Evolutionary conservation across 1,140 invertebrate genomes (phyloP).

Genomic region (Polypedilum pembai): DNA sequence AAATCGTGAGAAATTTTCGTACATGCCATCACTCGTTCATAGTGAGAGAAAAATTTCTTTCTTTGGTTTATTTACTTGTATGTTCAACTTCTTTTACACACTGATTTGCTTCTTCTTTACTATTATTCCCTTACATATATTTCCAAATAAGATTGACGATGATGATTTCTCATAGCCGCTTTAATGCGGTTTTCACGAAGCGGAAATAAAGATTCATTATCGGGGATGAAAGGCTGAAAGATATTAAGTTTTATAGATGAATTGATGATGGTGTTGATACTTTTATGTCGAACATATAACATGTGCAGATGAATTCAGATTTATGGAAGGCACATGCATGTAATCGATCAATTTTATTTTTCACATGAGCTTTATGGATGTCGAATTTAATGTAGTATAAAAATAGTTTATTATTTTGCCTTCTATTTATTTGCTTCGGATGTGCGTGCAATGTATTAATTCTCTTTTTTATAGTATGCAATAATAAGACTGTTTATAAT

Average conservation of each 20-base stretch:
- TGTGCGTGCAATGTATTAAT: too few species aligned
- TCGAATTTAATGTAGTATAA: too few species aligned
- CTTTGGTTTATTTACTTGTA: not conserved
- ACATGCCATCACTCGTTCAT: constrained; percentile 9
- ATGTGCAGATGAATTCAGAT: not conserved
- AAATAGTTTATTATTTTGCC: too few species aligned
- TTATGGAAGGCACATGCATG: not conserved
- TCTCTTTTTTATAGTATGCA: too few species aligned
- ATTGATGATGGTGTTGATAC: constrained; percentile 12
- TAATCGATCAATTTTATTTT: too few species aligned
- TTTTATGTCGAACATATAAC: not conserved
- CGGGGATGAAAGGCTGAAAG: not conserved
- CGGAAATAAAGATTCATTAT: constrained; percentile 18
- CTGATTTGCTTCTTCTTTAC: not conserved
- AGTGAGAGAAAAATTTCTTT: not conserved
- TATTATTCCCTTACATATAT: not conserved
- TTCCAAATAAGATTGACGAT: not conserved
- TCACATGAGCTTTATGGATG: too few species aligned
- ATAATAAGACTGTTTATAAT: too few species aligned
- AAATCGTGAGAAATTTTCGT: constrained; percentile 4
- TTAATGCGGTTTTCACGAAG: constrained; percentile 11
- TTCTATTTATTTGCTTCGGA: too few species aligned
- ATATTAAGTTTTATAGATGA: constrained; percentile 19
- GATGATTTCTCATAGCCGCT: constrained; percentile 6
- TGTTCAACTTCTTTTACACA: not conserved